Evolutionary conservation across 2,113 vertebrate species (phyloP).

Genomic region (Marcusenius ussheri): DNA sequence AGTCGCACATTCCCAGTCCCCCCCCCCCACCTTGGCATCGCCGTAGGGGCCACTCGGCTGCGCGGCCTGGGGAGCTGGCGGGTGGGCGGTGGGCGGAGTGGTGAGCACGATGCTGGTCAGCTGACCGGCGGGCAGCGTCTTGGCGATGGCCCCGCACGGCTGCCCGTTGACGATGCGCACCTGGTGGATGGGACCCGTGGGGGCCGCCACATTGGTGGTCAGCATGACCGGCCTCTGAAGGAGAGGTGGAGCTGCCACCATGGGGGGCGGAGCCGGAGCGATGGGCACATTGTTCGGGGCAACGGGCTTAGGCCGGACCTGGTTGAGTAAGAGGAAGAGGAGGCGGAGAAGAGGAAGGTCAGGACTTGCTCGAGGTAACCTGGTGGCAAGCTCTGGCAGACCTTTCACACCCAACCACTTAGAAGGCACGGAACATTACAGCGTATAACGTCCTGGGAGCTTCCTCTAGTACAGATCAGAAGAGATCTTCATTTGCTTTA

Average conservation of each 20-base stretch:
- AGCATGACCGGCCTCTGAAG: constrained; percentile 81
- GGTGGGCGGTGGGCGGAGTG: constrained; percentile 61
- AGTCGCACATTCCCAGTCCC: neutral
- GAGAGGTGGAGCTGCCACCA: constrained; percentile 78
- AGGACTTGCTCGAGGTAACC: neutral
- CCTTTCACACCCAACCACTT: neutral
- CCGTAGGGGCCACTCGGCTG: constrained; percentile 73
- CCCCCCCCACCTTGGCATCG: constrained; percentile 66
- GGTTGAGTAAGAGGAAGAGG: neutral
- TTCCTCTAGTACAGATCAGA: neutral
- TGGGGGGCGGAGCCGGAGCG: constrained; percentile 70
- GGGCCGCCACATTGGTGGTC: constrained; percentile 74
- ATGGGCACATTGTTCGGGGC: constrained; percentile 75
- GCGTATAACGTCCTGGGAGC: neutral
- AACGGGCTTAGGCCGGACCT: constrained; percentile 82
- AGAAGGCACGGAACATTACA: neutral
- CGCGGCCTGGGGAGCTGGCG: constrained; percentile 69
- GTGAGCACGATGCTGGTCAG: constrained; percentile 82
- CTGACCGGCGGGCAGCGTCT: constrained; percentile 74
- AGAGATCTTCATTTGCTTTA: neutral
- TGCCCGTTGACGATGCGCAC: constrained; percentile 80
- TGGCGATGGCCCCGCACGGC: constrained; percentile 70
- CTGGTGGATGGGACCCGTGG: constrained; percentile 79
- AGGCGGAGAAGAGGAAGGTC: neutral
- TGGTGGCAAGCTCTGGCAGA: neutral